Evolutionary conservation across 2,113 vertebrate genomes (phyloP), one percentile per base, ranked within the genome.

Genomic region (Albula glossodonta): DNA sequence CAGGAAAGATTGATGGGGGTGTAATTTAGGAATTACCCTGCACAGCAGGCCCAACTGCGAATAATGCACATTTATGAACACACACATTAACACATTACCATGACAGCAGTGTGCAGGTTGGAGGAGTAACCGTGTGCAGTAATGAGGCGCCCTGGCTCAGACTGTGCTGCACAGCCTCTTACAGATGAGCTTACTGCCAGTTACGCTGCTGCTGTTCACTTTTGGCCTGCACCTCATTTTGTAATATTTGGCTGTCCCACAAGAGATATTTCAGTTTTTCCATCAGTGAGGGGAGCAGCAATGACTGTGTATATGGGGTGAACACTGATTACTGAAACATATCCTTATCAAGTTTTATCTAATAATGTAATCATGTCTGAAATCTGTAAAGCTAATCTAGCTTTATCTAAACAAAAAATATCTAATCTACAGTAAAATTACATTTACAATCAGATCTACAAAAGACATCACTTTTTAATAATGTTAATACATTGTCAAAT

Each of bases 1-100:
- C 82, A 86, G 87, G 82, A 87, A 87, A 89, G 89, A 92, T 88
- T 90, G 87, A 90, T 89, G 87, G 86, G 84, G 70, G 80, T 81
- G 87, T 85, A 86, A 90, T 92, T 90, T 87, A 86, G 88, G 85
- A 89, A 88, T 84, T 81, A 81, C 84, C 91, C 92, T 90, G 89
- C 91, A 91, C 92, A 92, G 92, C 93, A 92, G 93, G 91, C 92
- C 92, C 93, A 93, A 94, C 91, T 95, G 94, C 93, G 94, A 92
- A 89, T 94, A 92, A 93, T 94, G 92, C 92, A 17, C 77, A 25
- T 78, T 81, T 49, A 84, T 17, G 22, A 51, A 66, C 92, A 93
- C 90, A 87, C 92, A 93, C 94, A 94, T 93, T 92, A 93, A 94
- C 92, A 91, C 91, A 94, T 92, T 92, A 92, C 92, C 84, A 88